These are phyloP conservation scores for Crocuta crocuta DNA, from an alignment of 2,113 vertebrate species.

Conservation along the genomic window DNA sequence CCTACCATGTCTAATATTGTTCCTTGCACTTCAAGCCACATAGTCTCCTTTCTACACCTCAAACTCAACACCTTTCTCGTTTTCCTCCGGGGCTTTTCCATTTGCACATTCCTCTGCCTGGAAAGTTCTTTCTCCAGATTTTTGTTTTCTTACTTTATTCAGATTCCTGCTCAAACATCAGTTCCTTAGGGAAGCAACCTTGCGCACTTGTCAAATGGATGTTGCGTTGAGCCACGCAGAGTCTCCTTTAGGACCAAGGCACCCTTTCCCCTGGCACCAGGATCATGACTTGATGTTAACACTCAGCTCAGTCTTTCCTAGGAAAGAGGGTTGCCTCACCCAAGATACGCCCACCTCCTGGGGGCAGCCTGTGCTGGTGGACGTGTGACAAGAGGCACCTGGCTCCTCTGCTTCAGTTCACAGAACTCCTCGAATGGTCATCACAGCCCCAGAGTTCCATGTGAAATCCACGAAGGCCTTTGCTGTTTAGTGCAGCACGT, in stretches of 20 bases:
- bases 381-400: background rate
- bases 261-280: background rate
- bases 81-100: background rate
- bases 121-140: background rate
- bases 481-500: background rate
- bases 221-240: background rate
- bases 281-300: background rate
- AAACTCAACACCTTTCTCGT: background rate
- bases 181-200: too few species aligned
- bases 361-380: background rate
- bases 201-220: accelerated
- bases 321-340: background rate
- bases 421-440: background rate
- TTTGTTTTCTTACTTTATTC: background rate
- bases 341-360: background rate
- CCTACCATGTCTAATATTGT: background rate
- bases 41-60: background rate
- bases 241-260: background rate
- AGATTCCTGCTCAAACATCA: background rate
- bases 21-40: background rate
- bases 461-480: background rate
- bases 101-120: background rate
- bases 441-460: background rate
- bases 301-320: background rate
- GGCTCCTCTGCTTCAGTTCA: background rate